Evolutionary conservation across 2,888 invertebrate species (phyloP).

Genomic region (Parascotia fuliginaria): DNA sequence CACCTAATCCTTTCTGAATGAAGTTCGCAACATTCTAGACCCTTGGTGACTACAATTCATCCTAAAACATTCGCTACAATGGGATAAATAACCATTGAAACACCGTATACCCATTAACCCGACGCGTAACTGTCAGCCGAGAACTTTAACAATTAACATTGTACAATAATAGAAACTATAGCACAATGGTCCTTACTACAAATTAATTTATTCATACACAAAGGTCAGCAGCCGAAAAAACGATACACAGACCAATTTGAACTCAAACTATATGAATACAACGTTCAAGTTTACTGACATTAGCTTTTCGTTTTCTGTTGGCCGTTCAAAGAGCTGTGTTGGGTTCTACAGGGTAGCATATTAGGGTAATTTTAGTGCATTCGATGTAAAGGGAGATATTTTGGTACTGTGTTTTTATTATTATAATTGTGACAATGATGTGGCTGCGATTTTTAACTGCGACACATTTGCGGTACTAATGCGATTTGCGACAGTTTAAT

Average conservation of each 20-base stretch:
- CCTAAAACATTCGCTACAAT: slow-evolving; percentile 68
- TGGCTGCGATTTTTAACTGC: slow-evolving; percentile 65
- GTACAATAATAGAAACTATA: slow-evolving; percentile 79
- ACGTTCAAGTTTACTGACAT: slow-evolving; percentile 36
- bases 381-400: slow-evolving; percentile 18
- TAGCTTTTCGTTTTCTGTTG: slow-evolving; percentile 7
- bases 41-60: slow-evolving; percentile 58
- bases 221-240: slow-evolving; percentile 70
- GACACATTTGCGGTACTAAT: slow-evolving; percentile 61
- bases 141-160: slow-evolving; percentile 79
- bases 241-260: slow-evolving; percentile 31
- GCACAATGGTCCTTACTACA: slow-evolving; percentile 73
- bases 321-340: slow-evolving; percentile 12
- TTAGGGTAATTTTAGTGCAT: slow-evolving; percentile 27
- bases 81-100: slow-evolving; percentile 71
- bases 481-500: slow-evolving; percentile 66
- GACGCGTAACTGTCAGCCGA: slow-evolving; percentile 70
- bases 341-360: slow-evolving; percentile 15
- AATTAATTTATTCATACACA: slow-evolving; percentile 79
- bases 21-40: slow-evolving; percentile 51
- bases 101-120: slow-evolving; percentile 74
- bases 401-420: slow-evolving; percentile 38
- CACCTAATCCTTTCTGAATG: slow-evolving; percentile 47
- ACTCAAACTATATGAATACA: slow-evolving; percentile 27
- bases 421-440: slow-evolving; percentile 53